Percentiles rank a stretch among this genome's conserved stretches.
phyloP scores from a whole-genome alignment of 2,113 vertebrate species.

The Epinephelus lanceolatus region DNA sequence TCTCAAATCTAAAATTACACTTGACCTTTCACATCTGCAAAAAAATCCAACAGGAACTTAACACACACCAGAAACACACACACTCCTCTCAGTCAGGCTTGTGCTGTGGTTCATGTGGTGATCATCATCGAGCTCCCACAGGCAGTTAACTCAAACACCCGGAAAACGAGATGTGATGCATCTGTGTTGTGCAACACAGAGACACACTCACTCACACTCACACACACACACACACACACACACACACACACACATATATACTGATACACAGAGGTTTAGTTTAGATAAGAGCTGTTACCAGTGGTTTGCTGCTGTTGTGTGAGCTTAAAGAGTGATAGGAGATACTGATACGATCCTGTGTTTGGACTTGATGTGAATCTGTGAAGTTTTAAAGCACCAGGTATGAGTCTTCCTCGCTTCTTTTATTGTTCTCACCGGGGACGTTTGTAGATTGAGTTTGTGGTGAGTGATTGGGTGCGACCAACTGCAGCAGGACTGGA shows the following conservation, averaged over 20 bases:
- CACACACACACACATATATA: neutral
- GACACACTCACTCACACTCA: neutral
- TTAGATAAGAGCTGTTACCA: neutral
- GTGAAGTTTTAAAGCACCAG: constrained; percentile 16
- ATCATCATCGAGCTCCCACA: constrained; percentile 4
- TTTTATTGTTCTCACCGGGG: neutral
- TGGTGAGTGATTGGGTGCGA: constrained; percentile 17
- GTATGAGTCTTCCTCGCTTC: constrained; percentile 35
- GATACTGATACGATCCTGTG: neutral
- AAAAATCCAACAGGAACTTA: constrained; percentile 3
- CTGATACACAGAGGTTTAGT: neutral
- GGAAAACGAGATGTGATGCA: constrained; percentile 51
- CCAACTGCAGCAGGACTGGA: constrained; percentile 13
- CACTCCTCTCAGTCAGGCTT: neutral
- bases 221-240: neutral
- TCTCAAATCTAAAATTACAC: neutral
- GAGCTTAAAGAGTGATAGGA: neutral
- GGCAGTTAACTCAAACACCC: constrained; percentile 13
- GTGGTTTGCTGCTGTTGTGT: neutral
- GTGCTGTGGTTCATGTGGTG: constrained; percentile 54
- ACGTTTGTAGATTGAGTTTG: neutral
- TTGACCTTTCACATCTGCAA: neutral
- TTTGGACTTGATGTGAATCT: neutral
- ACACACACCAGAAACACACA: neutral
- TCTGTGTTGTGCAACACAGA: constrained; percentile 46